Evolutionary conservation across 30 jellyfish, hydroid and myxozoan species (phyloP), one percentile per base, ranked within the genome.

Genomic region (Euphysa ruthae): DNA sequence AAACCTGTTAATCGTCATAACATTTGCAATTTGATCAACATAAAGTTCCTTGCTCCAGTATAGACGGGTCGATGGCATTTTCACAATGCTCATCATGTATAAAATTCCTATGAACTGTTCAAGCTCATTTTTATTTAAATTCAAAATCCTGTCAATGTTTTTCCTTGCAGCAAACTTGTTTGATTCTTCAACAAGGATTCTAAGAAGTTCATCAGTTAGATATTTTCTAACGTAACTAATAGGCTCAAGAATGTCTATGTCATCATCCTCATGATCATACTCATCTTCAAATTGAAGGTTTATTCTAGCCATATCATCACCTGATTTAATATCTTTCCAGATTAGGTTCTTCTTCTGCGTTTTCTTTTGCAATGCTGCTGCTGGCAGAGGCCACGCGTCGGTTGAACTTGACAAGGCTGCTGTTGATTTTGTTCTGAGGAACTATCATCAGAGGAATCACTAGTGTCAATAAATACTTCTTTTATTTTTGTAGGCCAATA

Each of bases 61-160:
- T 42, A 56, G 21, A 18, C 69, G 21, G 14, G 69, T 56, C n/a
- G 69, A 23, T 56, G 69, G 57, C 69, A 56, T 56, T 56, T 16
- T 26, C 15, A 56, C 56, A 23, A 56, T 3, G 69, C 69, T 56
- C 35, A 27, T 56, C 15, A 42, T 31, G 30, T 5, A 56, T 27
- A 56, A 56, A 20, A 56, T 56, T 20, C 69, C 69, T 18, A 56
- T 56, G 26, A 56, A 56, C 26, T 56, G 69, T 42, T 56, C 69
- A 56, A 56, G 69, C 30, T 56, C 69, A 56, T 20, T 27, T 56
- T 27, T 56, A 56, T 23, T 18, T 6, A 56, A 31, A 26, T 13
- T 4, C 15, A 56, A 13, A 18, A 42, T 5, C n/a, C 30, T 20
- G 43, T 56, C 26, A 20, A 42, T 33, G 30, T 56, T 56, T 5